Evolutionary conservation across 2,888 invertebrate genomes (phyloP).

Genomic region (Helicoverpa assulta): DNA sequence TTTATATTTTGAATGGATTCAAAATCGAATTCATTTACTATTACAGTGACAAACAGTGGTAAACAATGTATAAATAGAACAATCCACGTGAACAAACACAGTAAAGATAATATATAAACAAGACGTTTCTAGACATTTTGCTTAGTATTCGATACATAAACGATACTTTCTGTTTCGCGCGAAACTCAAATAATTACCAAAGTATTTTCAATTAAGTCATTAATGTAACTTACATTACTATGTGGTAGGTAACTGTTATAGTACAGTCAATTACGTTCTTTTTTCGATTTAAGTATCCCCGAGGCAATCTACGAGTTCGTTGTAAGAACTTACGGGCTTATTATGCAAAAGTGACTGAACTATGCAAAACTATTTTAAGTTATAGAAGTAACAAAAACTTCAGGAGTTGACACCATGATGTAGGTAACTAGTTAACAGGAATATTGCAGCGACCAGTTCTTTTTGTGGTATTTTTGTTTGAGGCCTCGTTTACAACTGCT

Average conservation of each 20-base stretch:
- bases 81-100: slow-evolving; percentile 11
- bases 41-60: slow-evolving; percentile 1
- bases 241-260: slow-evolving; percentile 39
- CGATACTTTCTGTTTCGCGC: slow-evolving; percentile 26
- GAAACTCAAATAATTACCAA: slow-evolving; percentile 31
- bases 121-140: slow-evolving; percentile 1
- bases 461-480: slow-evolving; percentile 24
- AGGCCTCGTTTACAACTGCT: slow-evolving; percentile 10
- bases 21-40: background rate
- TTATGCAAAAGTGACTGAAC: slow-evolving; percentile 50
- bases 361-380: slow-evolving; percentile 53
- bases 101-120: slow-evolving; percentile 17
- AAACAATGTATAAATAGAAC: slow-evolving; percentile 12
- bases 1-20: slow-evolving; percentile 5
- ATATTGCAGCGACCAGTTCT: slow-evolving; percentile 17
- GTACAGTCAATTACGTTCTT: slow-evolving; percentile 33
- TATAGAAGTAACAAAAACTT: slow-evolving; percentile 39
- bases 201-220: slow-evolving; percentile 46
- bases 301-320: slow-evolving; percentile 22
- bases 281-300: slow-evolving; percentile 26
- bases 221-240: slow-evolving; percentile 20
- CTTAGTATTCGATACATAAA: slow-evolving; percentile 30
- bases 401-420: slow-evolving; percentile 39
- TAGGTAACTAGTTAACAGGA: slow-evolving; percentile 40
- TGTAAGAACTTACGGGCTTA: slow-evolving; percentile 40